Evolutionary conservation across 2,888 invertebrate genomes (phyloP), one percentile per base, ranked within the genome.

Genomic region (Himalopsyche kuldschensis): DNA sequence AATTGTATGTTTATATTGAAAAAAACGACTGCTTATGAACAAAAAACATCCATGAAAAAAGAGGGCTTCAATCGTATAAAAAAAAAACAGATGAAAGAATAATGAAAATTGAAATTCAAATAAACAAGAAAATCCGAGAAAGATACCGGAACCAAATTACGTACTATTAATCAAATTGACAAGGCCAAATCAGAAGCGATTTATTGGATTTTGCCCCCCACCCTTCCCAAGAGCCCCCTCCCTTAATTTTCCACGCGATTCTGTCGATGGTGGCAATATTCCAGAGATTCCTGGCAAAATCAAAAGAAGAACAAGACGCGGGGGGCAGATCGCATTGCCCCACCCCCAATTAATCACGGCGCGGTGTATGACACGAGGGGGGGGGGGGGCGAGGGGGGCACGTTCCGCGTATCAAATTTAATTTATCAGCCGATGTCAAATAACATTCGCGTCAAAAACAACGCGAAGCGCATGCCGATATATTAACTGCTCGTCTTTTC

Each of bases 371-470:
- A 47, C 79, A 48, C 15, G 15, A 63, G 46, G 48, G 11, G 78
- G 55, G 24, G 17, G 20, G 75, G n/a, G 27, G 32, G 80, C 78
- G 20, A 78, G 47, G 48, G 32, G 82, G 83, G 78, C 76, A 63
- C 80, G 78, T 82, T 79, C 82, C 75, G 78, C 84, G 85, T 82
- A 82, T 86, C 86, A 86, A 86, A 86, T 84, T 86, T 85, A 86
- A 86, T 86, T 85, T 86, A 84, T 86, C 86, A 86, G 84, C 82
- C 84, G 82, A 86, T 85, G 86, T 86, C 86, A 86, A 86, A 86
- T 85, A 84, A 85, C 84, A 80, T 84, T 81, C 83, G 81, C 77
- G 80, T 83, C 80, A 83, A 80, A 83, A 83, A 83, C 80, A 80
- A 55, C 47, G 76, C 75, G 82, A 81, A 84, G 87, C 87, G 82